A percentile compares a stretch with the other conserved stretches of the same genome.
These are phyloP conservation scores for Eupristina koningsbergeri DNA, from an alignment of 1,140 invertebrate species.

Conservation along the genomic window DNA sequence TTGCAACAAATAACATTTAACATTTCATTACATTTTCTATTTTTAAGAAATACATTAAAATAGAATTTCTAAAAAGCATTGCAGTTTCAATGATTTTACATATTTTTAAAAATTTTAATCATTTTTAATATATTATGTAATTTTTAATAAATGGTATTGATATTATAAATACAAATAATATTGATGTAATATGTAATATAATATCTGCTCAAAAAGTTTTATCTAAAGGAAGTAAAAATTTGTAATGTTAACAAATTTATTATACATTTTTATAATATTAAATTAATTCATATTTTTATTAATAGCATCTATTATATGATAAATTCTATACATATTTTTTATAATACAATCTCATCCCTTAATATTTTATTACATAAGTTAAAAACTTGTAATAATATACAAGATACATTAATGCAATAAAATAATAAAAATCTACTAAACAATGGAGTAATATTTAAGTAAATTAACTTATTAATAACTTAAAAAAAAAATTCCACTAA, in stretches of 20 bases:
- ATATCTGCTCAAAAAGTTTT: background rate
- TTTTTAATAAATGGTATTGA: too few species aligned
- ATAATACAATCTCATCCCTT: background rate
- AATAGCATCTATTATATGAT: background rate
- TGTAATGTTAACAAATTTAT: background rate
- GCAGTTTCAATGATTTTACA: too few species aligned
- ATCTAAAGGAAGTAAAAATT: background rate
- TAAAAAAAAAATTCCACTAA: slow-evolving; percentile 10
- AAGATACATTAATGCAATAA: background rate
- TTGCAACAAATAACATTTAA: background rate
- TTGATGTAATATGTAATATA: background rate
- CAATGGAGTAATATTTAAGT: background rate
- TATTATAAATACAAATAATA: too few species aligned
- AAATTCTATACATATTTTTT: slow-evolving; percentile 3
- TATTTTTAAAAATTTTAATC: too few species aligned
- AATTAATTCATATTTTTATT: background rate
- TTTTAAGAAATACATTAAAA: too few species aligned
- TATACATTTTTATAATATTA: slow-evolving; percentile 6
- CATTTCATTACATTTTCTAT: background rate
- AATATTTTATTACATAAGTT: background rate
- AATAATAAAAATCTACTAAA: background rate
- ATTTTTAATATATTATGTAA: too few species aligned
- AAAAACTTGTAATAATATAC: background rate
- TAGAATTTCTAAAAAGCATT: too few species aligned
- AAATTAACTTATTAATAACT: background rate